Percentiles rank a stretch among this genome's conserved stretches.
These are phyloP conservation scores for Pyrgus malvae DNA, from an alignment of 2,888 invertebrate species.

Conservation along the genomic window DNA sequence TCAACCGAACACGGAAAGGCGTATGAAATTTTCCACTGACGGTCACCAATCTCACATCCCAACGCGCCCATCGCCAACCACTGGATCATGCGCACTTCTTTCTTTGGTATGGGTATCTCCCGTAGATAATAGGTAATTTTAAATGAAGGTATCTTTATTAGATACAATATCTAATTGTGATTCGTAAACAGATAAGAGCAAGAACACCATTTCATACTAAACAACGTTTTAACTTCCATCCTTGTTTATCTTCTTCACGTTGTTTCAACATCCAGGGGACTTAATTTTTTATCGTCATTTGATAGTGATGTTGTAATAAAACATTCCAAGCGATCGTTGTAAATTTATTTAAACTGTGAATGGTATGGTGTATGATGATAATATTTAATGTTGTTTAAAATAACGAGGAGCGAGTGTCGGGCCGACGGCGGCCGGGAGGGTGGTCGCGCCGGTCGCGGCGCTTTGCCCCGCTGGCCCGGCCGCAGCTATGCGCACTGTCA, in stretches of 20 bases:
- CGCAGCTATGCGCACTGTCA: constrained; percentile 77
- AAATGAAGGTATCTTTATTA: too few relatives aligned
- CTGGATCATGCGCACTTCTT: too few relatives aligned
- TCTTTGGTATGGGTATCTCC: too few relatives aligned
- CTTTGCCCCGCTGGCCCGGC: constrained; percentile 43
- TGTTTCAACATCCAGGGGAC: constrained; percentile 11
- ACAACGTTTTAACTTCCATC: neutral
- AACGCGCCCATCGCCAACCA: too few relatives aligned
- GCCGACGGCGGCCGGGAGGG: constrained; percentile 44
- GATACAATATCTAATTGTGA: too few relatives aligned
- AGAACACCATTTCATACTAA: too few relatives aligned
- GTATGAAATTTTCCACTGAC: too few relatives aligned
- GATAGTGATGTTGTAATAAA: constrained; percentile 23
- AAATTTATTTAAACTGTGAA: constrained; percentile 33
- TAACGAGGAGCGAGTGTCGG: constrained; percentile 22
- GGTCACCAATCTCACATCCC: too few relatives aligned
- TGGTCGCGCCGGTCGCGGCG: constrained; percentile 58
- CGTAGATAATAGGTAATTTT: too few relatives aligned
- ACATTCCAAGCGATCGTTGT: constrained; percentile 28
- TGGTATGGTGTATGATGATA: constrained; percentile 31
- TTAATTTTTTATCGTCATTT: constrained; percentile 25
- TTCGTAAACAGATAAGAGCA: too few relatives aligned
- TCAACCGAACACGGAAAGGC: too few relatives aligned
- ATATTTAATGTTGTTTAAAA: constrained; percentile 40
- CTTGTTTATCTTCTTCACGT: neutral